These are phyloP conservation scores for Crossocerus cetratus DNA, from an alignment of 2,888 invertebrate species.

Conservation along the genomic window DNA sequence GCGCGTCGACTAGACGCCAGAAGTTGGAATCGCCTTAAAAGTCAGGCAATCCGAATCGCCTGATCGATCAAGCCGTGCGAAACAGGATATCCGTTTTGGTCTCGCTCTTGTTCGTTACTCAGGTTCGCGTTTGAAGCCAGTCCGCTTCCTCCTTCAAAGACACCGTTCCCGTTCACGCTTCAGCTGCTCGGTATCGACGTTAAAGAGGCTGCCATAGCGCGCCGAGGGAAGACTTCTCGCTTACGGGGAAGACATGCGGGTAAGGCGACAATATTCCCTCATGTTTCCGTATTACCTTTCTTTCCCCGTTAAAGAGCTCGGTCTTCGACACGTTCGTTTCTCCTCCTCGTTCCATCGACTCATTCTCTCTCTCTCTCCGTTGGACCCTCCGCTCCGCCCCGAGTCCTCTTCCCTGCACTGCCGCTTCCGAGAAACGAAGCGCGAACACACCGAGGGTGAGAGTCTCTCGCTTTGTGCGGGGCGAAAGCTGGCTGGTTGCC, in stretches of 20 bases:
- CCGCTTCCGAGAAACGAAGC: constrained; percentile 19
- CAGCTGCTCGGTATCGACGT: constrained; percentile 20
- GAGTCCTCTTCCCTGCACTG: background rate
- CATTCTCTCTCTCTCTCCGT: background rate
- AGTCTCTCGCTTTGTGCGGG: constrained; percentile 2
- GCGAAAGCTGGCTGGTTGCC: background rate
- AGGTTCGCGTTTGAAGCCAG: constrained; percentile 2
- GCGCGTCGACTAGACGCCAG: too few species aligned
- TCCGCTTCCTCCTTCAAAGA: constrained; percentile 9
- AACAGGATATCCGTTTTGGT: background rate
- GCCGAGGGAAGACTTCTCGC: background rate
- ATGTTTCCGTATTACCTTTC: constrained; percentile 60
- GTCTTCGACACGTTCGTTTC: constrained; percentile 4
- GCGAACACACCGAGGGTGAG: constrained; percentile 8
- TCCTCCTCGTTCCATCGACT: constrained; percentile 16
- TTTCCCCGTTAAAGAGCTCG: constrained; percentile 31
- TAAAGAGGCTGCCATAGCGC: constrained; percentile 22
- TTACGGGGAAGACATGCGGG: constrained; percentile 44
- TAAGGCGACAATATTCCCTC: constrained; percentile 47
- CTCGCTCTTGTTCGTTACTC: background rate
- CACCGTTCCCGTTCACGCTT: constrained; percentile 14
- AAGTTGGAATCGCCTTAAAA: background rate
- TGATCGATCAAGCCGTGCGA: background rate
- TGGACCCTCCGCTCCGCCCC: background rate
- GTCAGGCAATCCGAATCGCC: background rate